A percentile compares a stretch with the other conserved stretches of the same genome.
These are phyloP conservation scores for Lagopus muta DNA, from an alignment of 2,113 vertebrate species.

Conservation along the genomic window DNA sequence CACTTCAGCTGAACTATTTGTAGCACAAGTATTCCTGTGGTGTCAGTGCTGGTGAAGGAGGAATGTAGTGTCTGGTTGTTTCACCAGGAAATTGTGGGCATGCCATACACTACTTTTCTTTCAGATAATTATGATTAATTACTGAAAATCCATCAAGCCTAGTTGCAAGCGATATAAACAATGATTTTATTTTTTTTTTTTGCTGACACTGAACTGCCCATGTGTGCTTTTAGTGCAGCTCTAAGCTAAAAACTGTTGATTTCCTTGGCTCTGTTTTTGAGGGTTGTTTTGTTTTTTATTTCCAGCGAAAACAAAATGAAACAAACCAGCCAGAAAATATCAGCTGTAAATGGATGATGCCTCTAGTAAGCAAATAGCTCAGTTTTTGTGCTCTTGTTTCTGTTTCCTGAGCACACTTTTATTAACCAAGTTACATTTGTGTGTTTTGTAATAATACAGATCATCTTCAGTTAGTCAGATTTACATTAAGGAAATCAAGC, in stretches of 20 bases:
- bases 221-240: background rate
- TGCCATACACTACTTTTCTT: background rate
- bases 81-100: background rate
- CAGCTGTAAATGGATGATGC: background rate
- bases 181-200: background rate
- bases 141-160: background rate
- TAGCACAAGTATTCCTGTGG: background rate
- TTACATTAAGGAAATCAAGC: background rate
- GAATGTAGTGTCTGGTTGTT: background rate
- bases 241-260: background rate
- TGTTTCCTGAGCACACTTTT: background rate
- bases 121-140: background rate
- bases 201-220: background rate
- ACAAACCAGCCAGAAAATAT: background rate
- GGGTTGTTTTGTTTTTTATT: background rate
- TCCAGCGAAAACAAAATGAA: background rate
- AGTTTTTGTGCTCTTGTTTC: background rate
- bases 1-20: background rate
- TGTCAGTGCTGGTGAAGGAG: background rate
- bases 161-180: background rate
- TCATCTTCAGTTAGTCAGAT: conserved; percentile 4
- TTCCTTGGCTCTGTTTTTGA: background rate
- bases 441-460: background rate
- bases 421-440: background rate
- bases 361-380: conserved; percentile 4